phyloP scores from a whole-genome alignment of 1,140 invertebrate genomes.

The Euschistus heros region DNA sequence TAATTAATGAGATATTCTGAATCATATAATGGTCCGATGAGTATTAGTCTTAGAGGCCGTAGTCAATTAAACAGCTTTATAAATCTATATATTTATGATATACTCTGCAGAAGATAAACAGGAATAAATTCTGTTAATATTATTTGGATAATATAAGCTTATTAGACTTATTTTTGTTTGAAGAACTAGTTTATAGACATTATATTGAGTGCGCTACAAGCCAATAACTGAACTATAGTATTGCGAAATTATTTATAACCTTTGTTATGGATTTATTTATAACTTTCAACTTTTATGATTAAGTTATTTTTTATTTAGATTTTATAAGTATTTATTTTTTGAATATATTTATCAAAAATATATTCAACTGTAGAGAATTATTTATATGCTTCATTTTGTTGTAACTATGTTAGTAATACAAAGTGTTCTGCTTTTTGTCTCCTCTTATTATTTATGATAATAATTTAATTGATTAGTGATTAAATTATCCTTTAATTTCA shows the following conservation, averaged over 20 bases:
- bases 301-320: background rate
- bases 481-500: too few species aligned
- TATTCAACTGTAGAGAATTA: background rate
- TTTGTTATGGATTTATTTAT: slow-evolving; percentile 5
- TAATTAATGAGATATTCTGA: slow-evolving; percentile 13
- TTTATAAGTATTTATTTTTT: background rate
- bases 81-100: slow-evolving; percentile 1
- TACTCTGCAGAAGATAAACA: too few species aligned
- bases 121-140: too few species aligned
- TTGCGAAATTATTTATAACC: slow-evolving; percentile 1
- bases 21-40: slow-evolving; percentile 14
- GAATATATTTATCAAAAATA: slow-evolving; percentile 2
- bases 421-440: slow-evolving; percentile 7
- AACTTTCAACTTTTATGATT: background rate
- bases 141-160: too few species aligned
- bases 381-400: slow-evolving; percentile 6
- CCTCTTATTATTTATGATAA: background rate
- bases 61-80: slow-evolving; percentile 24
- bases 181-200: too few species aligned
- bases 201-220: background rate
- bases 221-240: background rate
- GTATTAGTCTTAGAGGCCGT: slow-evolving; percentile 12
- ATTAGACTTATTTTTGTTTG: too few species aligned
- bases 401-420: slow-evolving; percentile 5
- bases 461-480: background rate